Evolutionary conservation across 2,113 vertebrate species (phyloP), one percentile per base, ranked within the genome.

Genomic region (Platichthys stellatus): DNA sequence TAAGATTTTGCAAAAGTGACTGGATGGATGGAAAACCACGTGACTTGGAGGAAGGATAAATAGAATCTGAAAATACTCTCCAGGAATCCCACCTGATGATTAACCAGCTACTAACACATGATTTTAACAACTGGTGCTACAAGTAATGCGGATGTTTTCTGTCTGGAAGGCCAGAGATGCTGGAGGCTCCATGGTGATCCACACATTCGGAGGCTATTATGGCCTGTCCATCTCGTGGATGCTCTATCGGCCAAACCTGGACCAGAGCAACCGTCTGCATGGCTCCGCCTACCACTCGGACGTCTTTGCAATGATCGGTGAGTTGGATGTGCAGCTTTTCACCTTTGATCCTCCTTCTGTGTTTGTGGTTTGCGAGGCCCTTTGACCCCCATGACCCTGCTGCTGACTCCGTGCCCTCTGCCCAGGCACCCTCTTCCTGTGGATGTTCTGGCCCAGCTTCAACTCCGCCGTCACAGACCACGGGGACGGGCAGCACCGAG

Each of bases 361-460:
- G 11, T 8, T 24, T 11, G 11, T 51, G 47, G 47, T 51, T 31
- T 31, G 31, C 5, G 31, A 31, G 31, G 31, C 31, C 31, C 31
- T 31, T 31, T 31, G 31, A 31, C 6, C 31, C 6, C 6, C 31
- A 31, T 31, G 31, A 7, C 31, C 31, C 31, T 7, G 31, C 6
- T 1, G 14, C 12, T 11, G 28, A 57, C 3, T 21, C 28, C 9
- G n/a, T 31, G 18, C 9, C 76, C 8, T 60, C 57, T 53, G n/a
- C 15, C 1, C 26, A 99, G 98, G 98, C 2, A 99, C 98, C 7
- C 93, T 99, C 31, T 99, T 96, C 88, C 89, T 99, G 13, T 99
- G 98, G 98, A 96, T 98, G 93, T 99, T 96, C 90, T 99, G 98
- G 98, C 98, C 98, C 72, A 99, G 98, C 86, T 99, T 99, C 90